Evolutionary conservation across 2,113 vertebrate genomes (phyloP), one percentile per base, ranked within the genome.

Genomic region (Mastomys natalensis): DNA sequence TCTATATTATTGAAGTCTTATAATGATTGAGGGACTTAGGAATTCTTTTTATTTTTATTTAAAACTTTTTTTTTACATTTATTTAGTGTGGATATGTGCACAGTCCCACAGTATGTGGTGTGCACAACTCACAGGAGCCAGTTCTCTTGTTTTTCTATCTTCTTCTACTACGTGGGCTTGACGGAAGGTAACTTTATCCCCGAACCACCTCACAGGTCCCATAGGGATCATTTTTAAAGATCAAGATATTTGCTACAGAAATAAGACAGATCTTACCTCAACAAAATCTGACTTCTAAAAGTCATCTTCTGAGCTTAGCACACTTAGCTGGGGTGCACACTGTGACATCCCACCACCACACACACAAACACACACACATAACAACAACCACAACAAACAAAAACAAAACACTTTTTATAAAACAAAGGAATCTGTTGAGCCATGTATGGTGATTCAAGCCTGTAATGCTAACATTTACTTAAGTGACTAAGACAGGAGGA

Each of bases 1-100:
- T 64, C 68, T 90, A 2, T 87, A 55, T 40, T 64, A 86, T 70
- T 70, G 68, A 92, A 94, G n/a, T 31, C 55, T 94, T n/a, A 24
- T 80, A 74, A 80, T 84, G 80, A 78, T 77, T 80, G 53, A 5
- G n/a, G 58, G 40, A 80, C 72, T 89, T 85, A 68, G 15, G n/a
- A 16, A 85, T 66, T 66, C n/a, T 62, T 84, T 84, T 62, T 40
- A 45, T 31, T 85, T 85, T 62, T 62, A 84, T 62, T 62, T 19
- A 80, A 37, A 58, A 53, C 21, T 2, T n/a, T 81, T 31, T 24
- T 64, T 45, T 45, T 17, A 45, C 40, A 45, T 64, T 85, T 45
- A 6, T 31, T 85, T 45, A 45, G 26, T 45, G 11, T 64, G 24
- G 29, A 17, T 43, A 43, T 60, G 11, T n/a, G 34, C 53, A 58